phyloP scores from a whole-genome alignment of 2,888 invertebrate genomes.

The Drosophila demipolita region DNA sequence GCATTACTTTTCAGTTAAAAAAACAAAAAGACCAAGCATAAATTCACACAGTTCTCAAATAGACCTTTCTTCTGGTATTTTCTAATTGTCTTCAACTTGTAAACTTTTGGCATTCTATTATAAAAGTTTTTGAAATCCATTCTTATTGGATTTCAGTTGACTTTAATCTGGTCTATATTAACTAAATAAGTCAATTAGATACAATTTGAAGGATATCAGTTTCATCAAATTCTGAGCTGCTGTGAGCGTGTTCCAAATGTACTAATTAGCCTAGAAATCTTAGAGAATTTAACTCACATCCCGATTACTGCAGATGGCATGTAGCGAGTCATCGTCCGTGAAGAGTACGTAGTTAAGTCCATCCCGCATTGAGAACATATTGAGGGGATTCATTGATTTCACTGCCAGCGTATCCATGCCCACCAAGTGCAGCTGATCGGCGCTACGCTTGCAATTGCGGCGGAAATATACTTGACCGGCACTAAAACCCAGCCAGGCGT shows the following conservation, averaged over 20 bases:
- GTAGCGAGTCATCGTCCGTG: constrained; percentile 92
- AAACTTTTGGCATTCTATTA: not conserved
- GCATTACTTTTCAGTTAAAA: not conserved
- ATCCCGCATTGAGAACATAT: constrained; percentile 82
- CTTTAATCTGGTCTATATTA: not conserved
- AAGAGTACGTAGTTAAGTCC: constrained; percentile 86
- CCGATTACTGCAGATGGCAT: constrained; percentile 91
- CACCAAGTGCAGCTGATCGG: constrained; percentile 85
- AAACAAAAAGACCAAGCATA: too few species aligned
- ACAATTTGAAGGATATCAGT: not conserved
- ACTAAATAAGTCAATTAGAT: not conserved
- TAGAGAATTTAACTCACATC: constrained; percentile 87
- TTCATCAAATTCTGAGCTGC: not conserved
- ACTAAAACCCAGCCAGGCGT: constrained; percentile 94
- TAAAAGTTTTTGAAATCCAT: not conserved
- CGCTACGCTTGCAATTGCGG: constrained; percentile 86
- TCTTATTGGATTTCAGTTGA: too few species aligned
- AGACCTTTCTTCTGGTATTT: not conserved
- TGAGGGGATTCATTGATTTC: constrained; percentile 84
- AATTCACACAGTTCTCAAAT: not conserved
- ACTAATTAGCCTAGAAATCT: not conserved
- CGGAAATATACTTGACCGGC: constrained; percentile 93
- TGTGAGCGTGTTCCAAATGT: not conserved
- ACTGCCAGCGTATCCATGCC: constrained; percentile 86
- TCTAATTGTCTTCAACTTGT: not conserved